These are phyloP conservation scores for Lordiphosa collinella DNA, from an alignment of 1,140 invertebrate species.

Conservation along the genomic window DNA sequence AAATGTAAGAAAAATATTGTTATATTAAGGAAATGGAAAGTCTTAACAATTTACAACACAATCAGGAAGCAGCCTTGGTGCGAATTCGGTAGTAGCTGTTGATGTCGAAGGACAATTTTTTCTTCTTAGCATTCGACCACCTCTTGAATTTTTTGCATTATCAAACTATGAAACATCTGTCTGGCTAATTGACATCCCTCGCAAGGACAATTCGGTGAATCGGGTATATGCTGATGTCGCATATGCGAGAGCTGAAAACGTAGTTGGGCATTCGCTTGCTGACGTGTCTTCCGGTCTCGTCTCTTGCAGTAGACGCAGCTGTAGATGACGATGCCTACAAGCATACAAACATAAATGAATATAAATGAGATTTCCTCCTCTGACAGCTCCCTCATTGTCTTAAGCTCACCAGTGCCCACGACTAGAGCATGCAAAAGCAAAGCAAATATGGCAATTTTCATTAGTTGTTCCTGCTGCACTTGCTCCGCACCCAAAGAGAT, in stretches of 20 bases:
- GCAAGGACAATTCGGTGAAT: constrained; percentile 38
- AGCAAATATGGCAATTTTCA: constrained; percentile 27
- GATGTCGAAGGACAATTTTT: background rate
- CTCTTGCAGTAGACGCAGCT: constrained; percentile 24
- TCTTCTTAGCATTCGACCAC: constrained; percentile 22
- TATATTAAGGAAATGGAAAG: too few species aligned
- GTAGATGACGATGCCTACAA: constrained; percentile 47
- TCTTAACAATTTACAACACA: too few species aligned
- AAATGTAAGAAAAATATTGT: too few species aligned
- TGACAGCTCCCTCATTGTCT: background rate
- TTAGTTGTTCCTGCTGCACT: constrained; percentile 4
- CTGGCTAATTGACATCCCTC: constrained; percentile 36
- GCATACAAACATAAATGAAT: background rate
- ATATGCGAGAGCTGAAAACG: constrained; percentile 2
- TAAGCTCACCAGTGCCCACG: constrained; percentile 35
- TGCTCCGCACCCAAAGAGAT: constrained; percentile 6
- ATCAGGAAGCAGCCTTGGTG: too few species aligned
- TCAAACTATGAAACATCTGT: constrained; percentile 35
- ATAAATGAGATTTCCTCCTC: background rate
- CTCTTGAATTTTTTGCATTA: constrained; percentile 35
- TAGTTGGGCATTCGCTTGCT: background rate
- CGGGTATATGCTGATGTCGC: constrained; percentile 30
- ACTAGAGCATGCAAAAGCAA: constrained; percentile 44
- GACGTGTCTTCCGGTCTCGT: background rate
- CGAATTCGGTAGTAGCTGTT: too few species aligned